Percentiles rank a stretch among this genome's conserved stretches.
These are phyloP conservation scores for Heloderma charlesbogerti DNA, from an alignment of 2,113 vertebrate species.

Conservation along the genomic window DNA sequence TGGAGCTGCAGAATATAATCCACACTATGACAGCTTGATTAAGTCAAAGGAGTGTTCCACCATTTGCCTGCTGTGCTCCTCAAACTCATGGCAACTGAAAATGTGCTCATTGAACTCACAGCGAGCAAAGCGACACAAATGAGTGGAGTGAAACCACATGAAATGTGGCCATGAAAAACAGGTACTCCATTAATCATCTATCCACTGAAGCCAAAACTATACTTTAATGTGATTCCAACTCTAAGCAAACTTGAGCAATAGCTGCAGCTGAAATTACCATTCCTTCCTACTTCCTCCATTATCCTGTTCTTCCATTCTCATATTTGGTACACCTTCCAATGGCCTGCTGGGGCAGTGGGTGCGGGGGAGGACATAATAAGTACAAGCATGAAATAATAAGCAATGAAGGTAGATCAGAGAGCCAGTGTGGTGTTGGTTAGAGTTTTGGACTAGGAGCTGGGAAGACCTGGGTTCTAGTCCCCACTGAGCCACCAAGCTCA, in stretches of 20 bases:
- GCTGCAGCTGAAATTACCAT: background rate
- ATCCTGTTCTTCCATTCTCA: background rate
- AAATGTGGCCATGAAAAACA: slow-evolving; percentile 25
- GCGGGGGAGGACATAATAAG: background rate
- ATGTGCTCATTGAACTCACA: background rate
- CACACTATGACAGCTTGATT: rapidly evolving
- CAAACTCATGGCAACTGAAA: slow-evolving; percentile 38
- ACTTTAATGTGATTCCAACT: slow-evolving; percentile 17
- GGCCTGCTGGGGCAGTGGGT: background rate
- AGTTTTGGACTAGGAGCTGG: too few relatives aligned
- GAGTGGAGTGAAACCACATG: background rate
- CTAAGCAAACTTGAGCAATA: background rate
- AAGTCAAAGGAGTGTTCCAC: background rate
- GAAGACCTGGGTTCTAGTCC: too few relatives aligned
- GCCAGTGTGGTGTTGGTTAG: too few relatives aligned
- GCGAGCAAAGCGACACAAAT: rapidly evolving
- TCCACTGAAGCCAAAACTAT: slow-evolving; percentile 8
- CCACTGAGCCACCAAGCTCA: too few relatives aligned
- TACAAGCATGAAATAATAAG: background rate
- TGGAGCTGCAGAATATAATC: slow-evolving; percentile 25
- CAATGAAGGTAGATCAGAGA: background rate
- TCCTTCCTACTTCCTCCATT: too few relatives aligned
- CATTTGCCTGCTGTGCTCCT: slow-evolving; percentile 30
- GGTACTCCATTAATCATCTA: slow-evolving; percentile 30
- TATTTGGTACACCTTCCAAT: background rate